Base-by-base conservation (phyloP, 2,888 invertebrate genomes). In the Eurytoma adleriae region DNA sequence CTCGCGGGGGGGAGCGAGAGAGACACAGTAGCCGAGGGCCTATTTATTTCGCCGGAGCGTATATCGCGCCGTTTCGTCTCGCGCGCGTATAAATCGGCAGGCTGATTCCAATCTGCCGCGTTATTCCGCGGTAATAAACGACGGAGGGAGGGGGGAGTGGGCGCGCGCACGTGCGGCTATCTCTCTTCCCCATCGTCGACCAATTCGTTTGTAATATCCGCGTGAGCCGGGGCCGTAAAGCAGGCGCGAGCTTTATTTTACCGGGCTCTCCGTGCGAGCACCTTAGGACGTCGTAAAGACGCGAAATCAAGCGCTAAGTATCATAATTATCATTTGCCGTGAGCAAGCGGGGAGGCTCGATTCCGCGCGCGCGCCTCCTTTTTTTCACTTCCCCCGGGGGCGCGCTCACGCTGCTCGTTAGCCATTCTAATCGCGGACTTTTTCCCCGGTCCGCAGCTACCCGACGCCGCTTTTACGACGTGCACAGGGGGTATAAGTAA, bases 61-160 rank as follows among this genome's bases (percentile, higher is more conserved):
- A 16, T 67, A 67, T 67, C 57, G 57, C 48, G 30, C 67, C 57
- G 12, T 59, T 57, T 48, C 30, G 27, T 57, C 66, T 69, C 54
- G 27, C 64, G 20, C 30, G 18, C 30, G 61, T 69, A 62, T 77
- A 77, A 77, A 77, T 77, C 69, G 75, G 52, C 54, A 61, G 14
- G 13, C 54, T 2, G 76, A 77, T 77, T 56, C 62, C 68, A 70
- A 77, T 77, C 76, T 77, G 18, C 52, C 59, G 61, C 59, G 68
- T 61, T 76, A 72, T 72, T 72, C 62, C 30, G 59, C 52, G 61
- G 73, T 74, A 70, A 70, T 69, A 70, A 77, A 70, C 69, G 76
- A 40, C 27, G 13, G 13, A 10, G 7, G 40, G 40, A 10, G 40
- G 40, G 40, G 10, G 40, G 40, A n/a, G 75, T 52, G 52, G 13